phyloP scores from a whole-genome alignment of 37 sponge, comb jelly and placozoan species.

The Theonella swinhoei region DNA sequence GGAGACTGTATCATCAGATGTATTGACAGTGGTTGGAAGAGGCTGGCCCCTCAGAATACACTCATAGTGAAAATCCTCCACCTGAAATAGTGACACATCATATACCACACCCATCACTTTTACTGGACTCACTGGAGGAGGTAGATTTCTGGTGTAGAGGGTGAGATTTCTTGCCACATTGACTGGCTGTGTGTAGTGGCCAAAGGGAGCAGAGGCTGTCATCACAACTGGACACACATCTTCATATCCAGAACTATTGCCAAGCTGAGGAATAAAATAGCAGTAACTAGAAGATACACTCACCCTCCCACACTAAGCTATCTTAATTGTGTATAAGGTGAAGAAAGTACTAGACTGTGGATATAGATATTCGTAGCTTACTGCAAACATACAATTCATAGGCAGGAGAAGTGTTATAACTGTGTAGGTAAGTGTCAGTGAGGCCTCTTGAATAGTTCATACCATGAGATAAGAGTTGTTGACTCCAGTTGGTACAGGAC shows the following conservation, averaged over 20 bases:
- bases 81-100: background rate
- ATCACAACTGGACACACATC: slow-evolving; percentile 53
- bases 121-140: slow-evolving; percentile 19
- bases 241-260: background rate
- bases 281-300: too few relatives aligned
- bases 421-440: too few relatives aligned
- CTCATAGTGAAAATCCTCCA: background rate
- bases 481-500: background rate
- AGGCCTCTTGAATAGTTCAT: too few relatives aligned
- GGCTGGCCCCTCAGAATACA: background rate
- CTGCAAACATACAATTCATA: too few relatives aligned
- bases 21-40: background rate
- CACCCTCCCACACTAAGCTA: too few relatives aligned
- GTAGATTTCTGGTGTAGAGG: slow-evolving; percentile 50
- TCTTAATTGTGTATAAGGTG: too few relatives aligned
- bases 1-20: background rate
- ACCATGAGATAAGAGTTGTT: background rate
- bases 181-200: slow-evolving; percentile 41
- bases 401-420: too few relatives aligned
- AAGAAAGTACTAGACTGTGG: too few relatives aligned
- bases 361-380: too few relatives aligned
- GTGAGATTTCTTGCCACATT: background rate
- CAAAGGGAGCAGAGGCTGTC: background rate
- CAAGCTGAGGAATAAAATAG: too few relatives aligned
- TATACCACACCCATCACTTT: too few relatives aligned